Evolutionary conservation across 1,140 invertebrate species (phyloP).

Genomic region (Nixonia krombeini): DNA sequence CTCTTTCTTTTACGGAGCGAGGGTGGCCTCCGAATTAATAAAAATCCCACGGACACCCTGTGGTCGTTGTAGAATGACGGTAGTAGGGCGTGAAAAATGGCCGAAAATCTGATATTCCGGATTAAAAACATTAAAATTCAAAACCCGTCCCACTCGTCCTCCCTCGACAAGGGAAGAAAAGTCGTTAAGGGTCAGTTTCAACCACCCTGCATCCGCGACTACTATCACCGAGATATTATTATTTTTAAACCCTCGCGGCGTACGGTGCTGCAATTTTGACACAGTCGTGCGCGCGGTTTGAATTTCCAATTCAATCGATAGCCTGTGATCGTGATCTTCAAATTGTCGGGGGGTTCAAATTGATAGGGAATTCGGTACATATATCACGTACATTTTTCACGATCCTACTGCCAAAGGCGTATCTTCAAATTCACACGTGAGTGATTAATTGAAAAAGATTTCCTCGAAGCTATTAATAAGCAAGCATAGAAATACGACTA

Average conservation of each 20-base stretch:
- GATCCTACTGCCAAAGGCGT: no score
- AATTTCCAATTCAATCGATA: slow-evolving; percentile 68
- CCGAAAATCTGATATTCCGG: slow-evolving; percentile 72
- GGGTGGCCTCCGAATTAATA: slow-evolving; percentile 65
- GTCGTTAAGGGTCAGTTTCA: slow-evolving; percentile 74
- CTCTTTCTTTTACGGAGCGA: slow-evolving; percentile 24
- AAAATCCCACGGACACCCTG: slow-evolving; percentile 62
- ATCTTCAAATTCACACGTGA: no score
- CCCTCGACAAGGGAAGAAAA: slow-evolving; percentile 59
- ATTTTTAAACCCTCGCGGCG: slow-evolving; percentile 62
- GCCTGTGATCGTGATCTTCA: slow-evolving; percentile 46
- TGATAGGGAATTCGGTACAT: slow-evolving; percentile 52
- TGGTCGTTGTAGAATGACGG: slow-evolving; percentile 51
- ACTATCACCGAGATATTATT: slow-evolving; percentile 67
- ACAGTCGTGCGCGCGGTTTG: slow-evolving; percentile 62
- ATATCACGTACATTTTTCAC: slow-evolving; percentile 18
- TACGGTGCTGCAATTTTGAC: slow-evolving; percentile 64
- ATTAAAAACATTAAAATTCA: slow-evolving; percentile 74
- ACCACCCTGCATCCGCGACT: slow-evolving; percentile 29
- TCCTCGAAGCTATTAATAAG: no score
- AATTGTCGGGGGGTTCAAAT: slow-evolving; percentile 35
- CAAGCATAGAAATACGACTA: no score
- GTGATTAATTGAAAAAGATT: no score
- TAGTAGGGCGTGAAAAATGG: slow-evolving; percentile 69
- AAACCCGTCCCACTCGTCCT: slow-evolving; percentile 63